Base-by-base conservation (phyloP, 2,797 vertebrate genomes). In the Pseudomugil tenellus region DNA sequence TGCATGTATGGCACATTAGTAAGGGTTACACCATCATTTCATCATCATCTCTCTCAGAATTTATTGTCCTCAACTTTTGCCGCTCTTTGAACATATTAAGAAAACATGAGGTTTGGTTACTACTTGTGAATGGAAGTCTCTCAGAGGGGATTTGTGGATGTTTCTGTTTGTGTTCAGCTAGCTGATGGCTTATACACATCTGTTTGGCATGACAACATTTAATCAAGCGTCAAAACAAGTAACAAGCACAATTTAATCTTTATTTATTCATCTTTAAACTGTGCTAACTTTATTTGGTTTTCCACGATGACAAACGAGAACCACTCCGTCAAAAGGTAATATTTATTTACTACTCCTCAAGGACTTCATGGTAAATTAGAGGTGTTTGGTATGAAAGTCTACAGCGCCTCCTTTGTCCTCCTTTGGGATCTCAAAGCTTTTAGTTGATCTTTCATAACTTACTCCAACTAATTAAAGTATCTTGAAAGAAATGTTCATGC, bases 11-110 rank as follows among this genome's bases (percentile, higher is more conserved):
- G 90, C 86, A 91, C 74, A 91, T 95, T 94, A 94, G 94, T 93
- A 46, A 81, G 84, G 83, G 89, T 95, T 95, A 93, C 94, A 94
- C 92, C 94, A 94, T 92, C 87, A 87, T 95, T 95, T 95, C 94
- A 95, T 95, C 94, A 95, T 90, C 89, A 90, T 89, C 91, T 91
- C 87, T 90, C 91, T 92, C 90, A 86, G 87, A 93, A 93, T 94
- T 92, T 93, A 94, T 93, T 94, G 93, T 94, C 91, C 93, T 92
- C 92, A 93, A 93, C 90, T 92, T 90, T 90, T 91, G 84, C 84
- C 83, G 89, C 85, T 88, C 89, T 90, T 91, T 91, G 89, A 91
- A 92, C 92, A 89, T 87, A 76, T 61, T 81, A 90, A 89, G 86
- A 91, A 92, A 91, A 92, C 89, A 90, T 89, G 72, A 79, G 89